Evolutionary conservation across 2,113 vertebrate genomes (phyloP), one percentile per base, ranked within the genome.

Genomic region (Tetraodon nigroviridis): DNA sequence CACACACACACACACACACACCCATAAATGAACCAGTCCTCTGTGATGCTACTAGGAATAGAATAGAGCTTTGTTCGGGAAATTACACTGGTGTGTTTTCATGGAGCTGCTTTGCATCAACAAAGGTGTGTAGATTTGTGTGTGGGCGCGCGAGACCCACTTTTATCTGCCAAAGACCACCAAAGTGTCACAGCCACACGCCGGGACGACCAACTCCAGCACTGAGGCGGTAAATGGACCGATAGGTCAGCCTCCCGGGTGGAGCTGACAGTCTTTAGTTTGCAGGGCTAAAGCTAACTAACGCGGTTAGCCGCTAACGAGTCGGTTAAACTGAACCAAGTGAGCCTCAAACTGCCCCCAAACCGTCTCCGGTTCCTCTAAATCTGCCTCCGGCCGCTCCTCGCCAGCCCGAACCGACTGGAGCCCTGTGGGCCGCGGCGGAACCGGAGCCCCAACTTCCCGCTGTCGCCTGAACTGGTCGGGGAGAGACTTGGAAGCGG

Each of bases 221-320:
- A 2, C 41, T 3, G n/a, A 63, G 4, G 2, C 22, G 79, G 86
- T 84, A 61, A 74, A 44, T 52, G 18, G 48, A 1, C 13, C 5
- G 6, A 51, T 10, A 4, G 2, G 5, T 7, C 24, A 2, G 11
- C 18, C 2, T 24, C 0, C 18, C 14, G 52, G 46, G 24, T 58
- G 12, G 47, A 58, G 63, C 60, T 44, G 54, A 11, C 44, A 24
- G 61, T 20, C 1, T 73, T 54, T 73, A 57, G 17, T 71, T 73
- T 72, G 46, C 64, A 13, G 42, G 57, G 82, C 83, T 78, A 80
- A 81, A 54, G 84, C 81, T 82, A 79, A 65, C 77, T 12, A 18
- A 27, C 58, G 63, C 49, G 17, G 67, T 70, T 84, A 81, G 85
- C 48, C 17, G 76, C 71, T 78, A 69, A 46, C 60, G 29, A 53